Evolutionary conservation across 2,888 invertebrate species (phyloP).

Genomic region (Dyspetes luteomarginatus): DNA sequence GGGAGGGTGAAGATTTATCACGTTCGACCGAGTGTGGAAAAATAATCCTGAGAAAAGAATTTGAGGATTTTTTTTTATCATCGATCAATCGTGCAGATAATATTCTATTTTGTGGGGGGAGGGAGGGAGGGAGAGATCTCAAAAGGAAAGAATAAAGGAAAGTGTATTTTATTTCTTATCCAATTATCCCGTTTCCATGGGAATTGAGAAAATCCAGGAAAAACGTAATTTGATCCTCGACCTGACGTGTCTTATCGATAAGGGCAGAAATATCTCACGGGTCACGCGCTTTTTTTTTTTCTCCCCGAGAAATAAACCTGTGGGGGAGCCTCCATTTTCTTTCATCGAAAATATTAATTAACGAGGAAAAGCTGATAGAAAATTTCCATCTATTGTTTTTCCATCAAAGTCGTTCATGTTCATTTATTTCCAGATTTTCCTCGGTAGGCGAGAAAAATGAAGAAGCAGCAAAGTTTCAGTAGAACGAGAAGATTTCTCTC

Average conservation of each 20-base stretch:
- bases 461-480: too few species aligned
- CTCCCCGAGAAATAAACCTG: too few species aligned
- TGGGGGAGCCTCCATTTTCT: too few species aligned
- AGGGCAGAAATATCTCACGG: too few species aligned
- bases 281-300: too few species aligned
- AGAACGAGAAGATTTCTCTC: constrained; percentile 34
- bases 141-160: not conserved
- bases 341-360: constrained; percentile 21
- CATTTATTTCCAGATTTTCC: too few species aligned
- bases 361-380: not conserved
- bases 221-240: not conserved
- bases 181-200: not conserved
- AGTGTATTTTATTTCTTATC: not conserved
- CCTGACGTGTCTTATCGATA: too few species aligned
- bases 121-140: not conserved
- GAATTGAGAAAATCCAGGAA: not conserved
- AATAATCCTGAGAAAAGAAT: not conserved
- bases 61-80: not conserved
- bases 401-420: too few species aligned
- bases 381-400: not conserved
- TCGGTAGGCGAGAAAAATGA: too few species aligned
- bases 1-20: too few species aligned
- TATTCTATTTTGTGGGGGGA: not conserved
- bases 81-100: not conserved
- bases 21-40: not conserved